Conservation (phyloP, 92 coral and sea anemone genomes). For the Phenganax marumi region DNA sequence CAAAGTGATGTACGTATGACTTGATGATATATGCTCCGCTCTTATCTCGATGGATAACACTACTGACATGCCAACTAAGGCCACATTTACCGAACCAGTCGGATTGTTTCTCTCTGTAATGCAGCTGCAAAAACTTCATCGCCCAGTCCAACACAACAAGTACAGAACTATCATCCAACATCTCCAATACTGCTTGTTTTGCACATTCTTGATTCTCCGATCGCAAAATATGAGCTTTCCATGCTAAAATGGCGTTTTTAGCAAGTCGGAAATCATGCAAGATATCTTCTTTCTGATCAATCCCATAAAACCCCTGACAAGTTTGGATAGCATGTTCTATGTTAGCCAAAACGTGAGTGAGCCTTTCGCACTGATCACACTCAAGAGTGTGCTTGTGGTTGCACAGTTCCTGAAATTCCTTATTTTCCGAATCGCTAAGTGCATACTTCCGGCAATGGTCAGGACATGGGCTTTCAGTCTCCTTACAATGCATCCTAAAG, state of each 20-base stretch:
- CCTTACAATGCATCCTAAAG: slow-evolving; percentile 45
- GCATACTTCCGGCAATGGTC: background rate
- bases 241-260: slow-evolving; percentile 20
- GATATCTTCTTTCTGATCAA: too few relatives aligned
- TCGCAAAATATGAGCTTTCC: slow-evolving; percentile 60
- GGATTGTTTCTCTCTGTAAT: slow-evolving; percentile 60
- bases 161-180: slow-evolving; percentile 37
- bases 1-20: slow-evolving; percentile 44
- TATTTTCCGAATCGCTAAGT: too few relatives aligned
- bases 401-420: too few relatives aligned
- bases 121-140: slow-evolving; percentile 53
- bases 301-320: too few relatives aligned
- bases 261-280: too few relatives aligned
- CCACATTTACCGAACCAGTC: slow-evolving; percentile 65
- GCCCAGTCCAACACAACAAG: slow-evolving; percentile 62
- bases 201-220: slow-evolving; percentile 45
- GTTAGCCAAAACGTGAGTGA: background rate
- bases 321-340: background rate
- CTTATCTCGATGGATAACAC: background rate
- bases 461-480: background rate
- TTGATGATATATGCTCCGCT: background rate
- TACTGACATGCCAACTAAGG: slow-evolving; percentile 62
- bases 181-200: slow-evolving; percentile 44
- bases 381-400: too few relatives aligned
- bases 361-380: too few relatives aligned